A percentile compares a stretch with the other conserved stretches of the same genome.
Evolutionary conservation across 64 coral and sea anemone genomes (phyloP).

Genomic region (Montipora sp.): DNA sequence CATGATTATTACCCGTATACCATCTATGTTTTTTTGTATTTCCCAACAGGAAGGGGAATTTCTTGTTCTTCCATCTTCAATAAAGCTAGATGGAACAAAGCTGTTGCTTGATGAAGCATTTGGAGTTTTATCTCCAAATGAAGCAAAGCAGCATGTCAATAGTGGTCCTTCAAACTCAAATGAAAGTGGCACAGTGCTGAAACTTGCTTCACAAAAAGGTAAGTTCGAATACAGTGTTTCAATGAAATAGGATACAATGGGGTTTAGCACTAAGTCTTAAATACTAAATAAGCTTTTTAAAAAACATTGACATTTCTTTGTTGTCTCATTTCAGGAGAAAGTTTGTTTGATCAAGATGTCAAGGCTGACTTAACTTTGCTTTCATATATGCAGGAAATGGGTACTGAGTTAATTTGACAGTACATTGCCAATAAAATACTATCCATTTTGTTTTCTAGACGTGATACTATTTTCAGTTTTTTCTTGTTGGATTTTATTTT

Average conservation of each 20-base stretch:
- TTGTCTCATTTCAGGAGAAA: constrained; percentile 51
- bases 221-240: neutral
- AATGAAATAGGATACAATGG: no score
- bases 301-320: neutral
- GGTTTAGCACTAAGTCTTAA: no score
- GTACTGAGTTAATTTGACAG: constrained; percentile 36
- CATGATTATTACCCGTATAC: no score
- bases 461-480: neutral
- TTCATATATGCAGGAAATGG: constrained; percentile 99
- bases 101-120: constrained; percentile 67
- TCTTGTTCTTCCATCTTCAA: constrained; percentile 65
- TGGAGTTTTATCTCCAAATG: neutral
- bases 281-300: neutral
- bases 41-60: constrained; percentile 80
- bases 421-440: no score
- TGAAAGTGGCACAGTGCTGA: constrained; percentile 9
- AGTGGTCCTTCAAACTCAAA: neutral
- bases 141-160: neutral
- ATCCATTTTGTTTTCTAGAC: neutral
- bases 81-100: constrained; percentile 57
- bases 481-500: neutral
- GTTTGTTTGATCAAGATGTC: constrained; percentile 80
- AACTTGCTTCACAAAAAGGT: constrained; percentile 56
- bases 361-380: constrained; percentile 95
- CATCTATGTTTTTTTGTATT: neutral